phyloP scores from a whole-genome alignment of 1,140 invertebrate genomes.

The Rhyacophila brunnea region DNA sequence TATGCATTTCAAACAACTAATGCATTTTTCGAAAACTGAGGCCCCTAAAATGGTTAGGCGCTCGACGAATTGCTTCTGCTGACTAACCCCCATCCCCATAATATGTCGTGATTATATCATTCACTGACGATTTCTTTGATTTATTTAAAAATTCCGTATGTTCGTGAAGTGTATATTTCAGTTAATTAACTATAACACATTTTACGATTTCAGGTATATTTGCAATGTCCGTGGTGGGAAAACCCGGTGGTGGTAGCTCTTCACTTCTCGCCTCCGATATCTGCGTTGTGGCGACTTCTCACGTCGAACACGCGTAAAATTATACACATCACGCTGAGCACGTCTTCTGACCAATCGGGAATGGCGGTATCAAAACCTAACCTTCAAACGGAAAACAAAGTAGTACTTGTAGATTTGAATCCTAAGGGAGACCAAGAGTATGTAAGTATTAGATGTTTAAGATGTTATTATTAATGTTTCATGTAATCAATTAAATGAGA shows the following conservation, averaged over 20 bases:
- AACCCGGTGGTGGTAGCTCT: constrained; percentile 67
- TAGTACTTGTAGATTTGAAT: constrained; percentile 65
- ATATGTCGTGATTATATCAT: too few species aligned
- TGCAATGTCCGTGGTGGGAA: constrained; percentile 74
- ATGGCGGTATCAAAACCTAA: constrained; percentile 60
- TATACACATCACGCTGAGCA: constrained; percentile 73
- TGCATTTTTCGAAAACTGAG: too few species aligned
- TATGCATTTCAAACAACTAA: too few species aligned
- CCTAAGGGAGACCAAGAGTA: constrained; percentile 45
- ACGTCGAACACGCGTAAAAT: constrained; percentile 81
- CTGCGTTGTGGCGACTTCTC: constrained; percentile 74
- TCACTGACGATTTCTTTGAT: too few species aligned
- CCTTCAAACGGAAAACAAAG: constrained; percentile 56
- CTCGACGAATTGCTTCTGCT: too few species aligned
- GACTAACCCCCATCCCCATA: too few species aligned
- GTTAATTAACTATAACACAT: too few species aligned
- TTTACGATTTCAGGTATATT: constrained; percentile 45
- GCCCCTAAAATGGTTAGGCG: too few species aligned
- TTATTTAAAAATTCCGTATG: too few species aligned
- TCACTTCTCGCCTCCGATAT: constrained; percentile 79
- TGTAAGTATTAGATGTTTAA: constrained; percentile 13
- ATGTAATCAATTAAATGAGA: neutral
- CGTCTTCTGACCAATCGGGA: constrained; percentile 59
- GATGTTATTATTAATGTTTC: neutral
- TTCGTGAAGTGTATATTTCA: too few species aligned